Conservation (phyloP, 2,888 invertebrate genomes). For the Drosophila helvetica region DNA sequence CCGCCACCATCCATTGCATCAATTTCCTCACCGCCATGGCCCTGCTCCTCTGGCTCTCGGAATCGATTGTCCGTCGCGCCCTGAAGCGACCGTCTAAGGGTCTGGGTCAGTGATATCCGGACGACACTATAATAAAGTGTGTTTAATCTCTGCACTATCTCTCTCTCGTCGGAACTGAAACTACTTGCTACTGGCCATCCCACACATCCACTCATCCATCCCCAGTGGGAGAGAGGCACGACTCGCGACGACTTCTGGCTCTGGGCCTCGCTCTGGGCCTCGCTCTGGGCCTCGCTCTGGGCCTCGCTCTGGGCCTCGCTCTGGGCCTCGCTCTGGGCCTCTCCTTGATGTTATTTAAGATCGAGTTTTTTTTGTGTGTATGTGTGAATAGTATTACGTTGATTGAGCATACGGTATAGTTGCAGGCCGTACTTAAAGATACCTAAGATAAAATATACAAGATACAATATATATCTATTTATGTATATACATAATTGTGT, state of each 20-base stretch:
- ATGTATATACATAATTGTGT: background rate
- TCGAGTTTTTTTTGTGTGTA: background rate
- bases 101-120: conserved; percentile 28
- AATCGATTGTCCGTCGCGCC: conserved; percentile 67
- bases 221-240: background rate
- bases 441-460: conserved; percentile 14
- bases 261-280: background rate
- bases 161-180: conserved; percentile 12
- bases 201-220: background rate
- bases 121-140: background rate
- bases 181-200: conserved; percentile 13
- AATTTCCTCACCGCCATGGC: conserved; percentile 75
- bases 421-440: conserved; percentile 25
- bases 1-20: conserved; percentile 76
- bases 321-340: too few relatives aligned
- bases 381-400: conserved; percentile 25
- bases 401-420: background rate
- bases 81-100: conserved; percentile 58
- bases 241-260: background rate
- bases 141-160: background rate
- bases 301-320: background rate
- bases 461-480: background rate
- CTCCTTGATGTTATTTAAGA: background rate
- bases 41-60: conserved; percentile 71
- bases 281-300: background rate